phyloP scores from a whole-genome alignment of 1,140 invertebrate species.

The Leptoteleia sp. region DNA sequence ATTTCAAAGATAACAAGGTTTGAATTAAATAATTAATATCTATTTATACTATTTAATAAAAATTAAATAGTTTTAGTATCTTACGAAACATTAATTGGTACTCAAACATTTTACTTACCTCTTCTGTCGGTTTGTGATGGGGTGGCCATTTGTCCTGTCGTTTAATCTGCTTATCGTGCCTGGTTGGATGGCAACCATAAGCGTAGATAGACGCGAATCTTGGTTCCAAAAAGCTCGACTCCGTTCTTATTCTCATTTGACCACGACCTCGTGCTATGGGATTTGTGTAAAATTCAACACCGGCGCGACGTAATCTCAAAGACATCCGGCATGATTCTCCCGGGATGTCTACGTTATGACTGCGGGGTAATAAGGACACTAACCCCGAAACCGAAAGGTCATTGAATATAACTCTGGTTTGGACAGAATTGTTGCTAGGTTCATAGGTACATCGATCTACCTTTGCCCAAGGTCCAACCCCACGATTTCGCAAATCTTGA shows the following conservation, averaged over 20 bases:
- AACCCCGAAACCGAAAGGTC: constrained; percentile 89
- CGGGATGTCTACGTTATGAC: constrained; percentile 76
- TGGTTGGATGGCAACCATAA: constrained; percentile 84
- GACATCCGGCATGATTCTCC: constrained; percentile 88
- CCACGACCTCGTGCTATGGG: constrained; percentile 82
- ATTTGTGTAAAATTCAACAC: constrained; percentile 86
- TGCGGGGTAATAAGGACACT: constrained; percentile 83
- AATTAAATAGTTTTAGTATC: too few species aligned
- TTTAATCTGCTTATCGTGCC: constrained; percentile 76
- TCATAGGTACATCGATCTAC: constrained; percentile 89
- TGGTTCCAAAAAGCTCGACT: constrained; percentile 90
- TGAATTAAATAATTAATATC: too few species aligned
- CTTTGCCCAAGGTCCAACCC: constrained; percentile 74
- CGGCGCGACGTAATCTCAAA: constrained; percentile 86
- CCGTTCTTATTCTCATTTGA: constrained; percentile 88
- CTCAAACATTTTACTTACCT: too few species aligned
- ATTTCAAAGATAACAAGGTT: too few species aligned
- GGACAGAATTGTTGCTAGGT: constrained; percentile 86
- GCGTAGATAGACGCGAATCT: constrained; percentile 91
- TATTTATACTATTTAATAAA: too few species aligned
- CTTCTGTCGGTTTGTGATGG: constrained; percentile 52
- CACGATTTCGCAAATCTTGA: constrained; percentile 49
- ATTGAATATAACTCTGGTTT: constrained; percentile 88
- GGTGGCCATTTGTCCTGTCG: constrained; percentile 75
- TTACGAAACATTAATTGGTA: too few species aligned